Base-by-base conservation (phyloP, 2,888 invertebrate species). In the Ischnura elegans region DNA sequence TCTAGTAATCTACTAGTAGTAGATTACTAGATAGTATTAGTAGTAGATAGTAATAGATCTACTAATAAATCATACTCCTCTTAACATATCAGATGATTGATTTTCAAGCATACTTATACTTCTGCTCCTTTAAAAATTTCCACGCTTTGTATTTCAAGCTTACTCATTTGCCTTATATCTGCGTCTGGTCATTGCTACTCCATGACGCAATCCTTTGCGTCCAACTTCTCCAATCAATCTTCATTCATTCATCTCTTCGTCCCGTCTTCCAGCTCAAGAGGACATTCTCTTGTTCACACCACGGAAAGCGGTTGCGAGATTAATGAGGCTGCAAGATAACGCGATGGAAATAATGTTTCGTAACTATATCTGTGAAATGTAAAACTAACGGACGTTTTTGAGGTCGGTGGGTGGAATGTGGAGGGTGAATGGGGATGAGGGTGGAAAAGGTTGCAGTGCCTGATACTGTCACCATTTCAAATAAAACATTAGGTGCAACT, bases 401-500 rank as follows among this genome's bases (percentile, higher is more conserved):
- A 51, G 76, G 76, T 76, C 36, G 76, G 36, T n/a, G n/a, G 76
- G 10, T 10, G 76, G 76, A 61, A n/a, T 25, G 61, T 61, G 61
- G 19, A n/a, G n/a, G 1, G 76, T 13, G 29, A 25, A 36, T 29
- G 36, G 29, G 10, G 76, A 36, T 36, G 36, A 61, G 76, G 76
- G 76, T 76, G 76, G 76, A 25, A 76, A 36, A 76, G 76, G 76
- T 76, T n/a, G 61, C 36, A n/a, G n/a, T n/a, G 61, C 66, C 90
- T 90, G n/a, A n/a, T n/a, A n/a, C n/a, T n/a, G n/a, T n/a, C n/a
- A n/a, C n/a, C n/a, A n/a, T n/a, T n/a, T n/a, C n/a, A n/a, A n/a
- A n/a, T n/a, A n/a, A n/a, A n/a, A n/a, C n/a, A n/a, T n/a, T n/a
- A n/a, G n/a, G n/a, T n/a, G n/a, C n/a, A n/a, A n/a, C n/a, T n/a